Percentiles rank a stretch among this genome's conserved stretches.
phyloP scores from a whole-genome alignment of 2,113 vertebrate species.

The Garra rufa region DNA sequence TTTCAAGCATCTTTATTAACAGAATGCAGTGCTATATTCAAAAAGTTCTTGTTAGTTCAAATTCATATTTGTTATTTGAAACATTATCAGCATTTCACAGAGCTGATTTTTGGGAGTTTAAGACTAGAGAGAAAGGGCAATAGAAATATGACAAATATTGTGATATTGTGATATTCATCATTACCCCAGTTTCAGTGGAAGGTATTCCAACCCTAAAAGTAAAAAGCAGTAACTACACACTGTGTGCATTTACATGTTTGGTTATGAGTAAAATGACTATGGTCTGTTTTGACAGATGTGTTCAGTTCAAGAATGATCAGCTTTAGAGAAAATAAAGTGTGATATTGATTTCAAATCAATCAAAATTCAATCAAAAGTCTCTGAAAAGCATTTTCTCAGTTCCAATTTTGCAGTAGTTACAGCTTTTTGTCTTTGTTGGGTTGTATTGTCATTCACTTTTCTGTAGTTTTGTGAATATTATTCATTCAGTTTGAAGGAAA shows the following conservation, averaged over 20 bases:
- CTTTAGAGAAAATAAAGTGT: background rate
- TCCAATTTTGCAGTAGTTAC: too few relatives aligned
- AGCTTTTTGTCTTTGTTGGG: too few relatives aligned
- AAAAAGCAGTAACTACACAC: background rate
- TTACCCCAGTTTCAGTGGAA: too few relatives aligned
- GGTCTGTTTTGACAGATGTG: background rate
- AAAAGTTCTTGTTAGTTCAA: background rate
- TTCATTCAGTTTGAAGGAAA: too few relatives aligned
- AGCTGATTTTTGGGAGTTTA: background rate
- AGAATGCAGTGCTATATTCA: background rate
- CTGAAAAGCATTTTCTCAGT: background rate
- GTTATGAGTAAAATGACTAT: background rate
- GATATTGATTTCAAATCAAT: background rate
- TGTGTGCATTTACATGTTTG: background rate
- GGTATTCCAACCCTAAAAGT: too few relatives aligned
- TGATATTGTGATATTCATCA: too few relatives aligned
- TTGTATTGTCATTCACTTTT: too few relatives aligned
- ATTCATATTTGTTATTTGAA: background rate
- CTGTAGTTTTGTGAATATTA: too few relatives aligned
- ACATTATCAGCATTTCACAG: background rate
- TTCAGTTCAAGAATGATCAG: background rate
- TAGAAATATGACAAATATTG: too few relatives aligned
- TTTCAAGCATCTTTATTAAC: background rate
- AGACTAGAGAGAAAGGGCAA: background rate
- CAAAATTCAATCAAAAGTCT: background rate